Conservation (phyloP, 2,113 vertebrate species). For the Echinops telfairi region DNA sequence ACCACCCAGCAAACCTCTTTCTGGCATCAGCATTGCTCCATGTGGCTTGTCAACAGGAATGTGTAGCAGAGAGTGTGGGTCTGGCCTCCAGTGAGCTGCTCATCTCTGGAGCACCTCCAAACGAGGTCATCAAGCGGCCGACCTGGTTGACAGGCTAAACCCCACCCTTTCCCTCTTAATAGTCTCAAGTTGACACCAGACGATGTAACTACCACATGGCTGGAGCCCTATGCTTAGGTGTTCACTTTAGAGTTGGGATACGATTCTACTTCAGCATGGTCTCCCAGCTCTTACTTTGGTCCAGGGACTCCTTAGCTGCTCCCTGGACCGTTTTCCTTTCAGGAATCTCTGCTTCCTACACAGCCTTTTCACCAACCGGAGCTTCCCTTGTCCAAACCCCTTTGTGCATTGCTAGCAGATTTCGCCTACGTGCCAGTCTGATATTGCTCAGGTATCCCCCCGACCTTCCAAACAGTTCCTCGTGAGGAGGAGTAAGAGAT, state of each 20-base stretch:
- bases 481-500: neutral
- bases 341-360: neutral
- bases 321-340: neutral
- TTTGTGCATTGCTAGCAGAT: constrained; percentile 16
- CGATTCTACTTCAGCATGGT: neutral
- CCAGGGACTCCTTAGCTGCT: neutral
- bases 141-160: too few relatives aligned
- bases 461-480: neutral
- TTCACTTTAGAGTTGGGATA: neutral
- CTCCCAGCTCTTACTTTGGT: neutral
- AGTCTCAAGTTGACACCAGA: too few relatives aligned
- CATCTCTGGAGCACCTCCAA: too few relatives aligned
- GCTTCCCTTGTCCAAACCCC: constrained; percentile 1
- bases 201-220: neutral
- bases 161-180: too few relatives aligned
- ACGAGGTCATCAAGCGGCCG: too few relatives aligned
- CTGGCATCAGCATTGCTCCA: too few relatives aligned
- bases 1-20: too few relatives aligned
- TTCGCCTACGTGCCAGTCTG: neutral
- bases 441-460: neutral
- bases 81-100: too few relatives aligned
- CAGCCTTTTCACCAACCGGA: neutral
- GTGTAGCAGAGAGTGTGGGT: too few relatives aligned
- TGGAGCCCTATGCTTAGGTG: rapidly evolving
- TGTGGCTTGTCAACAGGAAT: too few relatives aligned